Evolutionary conservation across 2,888 invertebrate species (phyloP).

Genomic region (Lasioglossum villosulum): DNA sequence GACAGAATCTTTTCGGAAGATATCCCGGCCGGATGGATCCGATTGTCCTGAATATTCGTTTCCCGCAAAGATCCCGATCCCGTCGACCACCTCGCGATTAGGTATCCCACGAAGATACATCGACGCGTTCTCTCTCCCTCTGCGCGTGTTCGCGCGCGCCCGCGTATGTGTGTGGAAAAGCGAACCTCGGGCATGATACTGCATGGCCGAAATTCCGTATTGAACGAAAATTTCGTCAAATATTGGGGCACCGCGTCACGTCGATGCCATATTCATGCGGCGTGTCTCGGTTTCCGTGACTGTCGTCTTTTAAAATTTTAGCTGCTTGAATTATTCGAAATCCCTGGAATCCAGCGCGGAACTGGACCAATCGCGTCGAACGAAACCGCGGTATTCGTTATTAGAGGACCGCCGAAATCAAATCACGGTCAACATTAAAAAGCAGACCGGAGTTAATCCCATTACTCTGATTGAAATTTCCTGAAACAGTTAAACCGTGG

Average conservation of each 20-base stretch:
- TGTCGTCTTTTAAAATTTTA: constrained; percentile 26
- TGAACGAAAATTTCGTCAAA: constrained; percentile 46
- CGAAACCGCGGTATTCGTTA: background rate
- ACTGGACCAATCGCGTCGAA: background rate
- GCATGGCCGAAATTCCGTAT: constrained; percentile 20
- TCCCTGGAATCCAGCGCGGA: background rate
- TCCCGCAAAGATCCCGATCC: constrained; percentile 38
- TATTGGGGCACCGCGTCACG: constrained; percentile 43
- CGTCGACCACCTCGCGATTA: background rate
- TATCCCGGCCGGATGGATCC: constrained; percentile 39
- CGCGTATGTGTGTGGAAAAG: background rate
- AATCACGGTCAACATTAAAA: background rate
- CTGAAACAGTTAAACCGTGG: background rate
- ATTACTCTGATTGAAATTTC: background rate
- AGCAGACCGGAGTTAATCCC: background rate
- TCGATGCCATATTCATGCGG: constrained; percentile 24
- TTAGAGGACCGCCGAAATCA: background rate
- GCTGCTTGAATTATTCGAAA: constrained; percentile 8
- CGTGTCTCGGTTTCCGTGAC: constrained; percentile 10
- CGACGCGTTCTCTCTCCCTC: background rate
- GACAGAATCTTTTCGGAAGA: constrained; percentile 37
- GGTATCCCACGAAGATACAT: background rate
- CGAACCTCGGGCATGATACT: constrained; percentile 2
- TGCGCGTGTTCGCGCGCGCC: background rate
- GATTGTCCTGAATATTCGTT: constrained; percentile 50